These are phyloP conservation scores for Hydroisotoma schaefferi DNA, from an alignment of 2,888 invertebrate species.

Conservation along the genomic window DNA sequence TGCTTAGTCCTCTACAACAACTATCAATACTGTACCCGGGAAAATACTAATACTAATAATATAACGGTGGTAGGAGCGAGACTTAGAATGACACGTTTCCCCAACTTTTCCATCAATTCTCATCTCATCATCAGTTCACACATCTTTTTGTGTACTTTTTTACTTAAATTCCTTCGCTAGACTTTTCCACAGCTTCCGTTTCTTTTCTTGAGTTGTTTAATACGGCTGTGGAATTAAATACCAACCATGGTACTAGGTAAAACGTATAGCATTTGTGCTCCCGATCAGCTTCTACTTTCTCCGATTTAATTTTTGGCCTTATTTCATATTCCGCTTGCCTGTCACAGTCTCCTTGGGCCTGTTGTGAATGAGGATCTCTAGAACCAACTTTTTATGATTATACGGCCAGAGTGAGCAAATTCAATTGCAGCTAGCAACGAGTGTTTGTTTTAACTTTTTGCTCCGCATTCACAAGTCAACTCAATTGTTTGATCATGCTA, in stretches of 20 bases:
- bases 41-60: no score
- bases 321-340: no score
- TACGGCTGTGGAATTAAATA: no score
- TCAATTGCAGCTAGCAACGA: not conserved
- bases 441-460: slow-evolving; percentile 2
- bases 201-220: not conserved
- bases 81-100: no score
- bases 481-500: slow-evolving; percentile 18
- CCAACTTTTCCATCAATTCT: no score
- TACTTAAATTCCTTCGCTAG: not conserved
- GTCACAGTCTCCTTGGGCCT: not conserved
- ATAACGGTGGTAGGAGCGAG: no score
- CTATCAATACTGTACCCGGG: no score
- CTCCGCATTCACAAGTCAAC: not conserved
- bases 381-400: no score
- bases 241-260: not conserved
- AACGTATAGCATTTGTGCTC: not conserved
- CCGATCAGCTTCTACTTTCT: not conserved
- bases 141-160: slow-evolving; percentile 3
- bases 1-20: no score
- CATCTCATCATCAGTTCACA: no score
- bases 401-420: not conserved
- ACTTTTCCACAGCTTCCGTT: no score
- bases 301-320: no score
- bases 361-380: not conserved